Conservation (phyloP, 2,113 vertebrate species). For the Taxidea taxus region DNA sequence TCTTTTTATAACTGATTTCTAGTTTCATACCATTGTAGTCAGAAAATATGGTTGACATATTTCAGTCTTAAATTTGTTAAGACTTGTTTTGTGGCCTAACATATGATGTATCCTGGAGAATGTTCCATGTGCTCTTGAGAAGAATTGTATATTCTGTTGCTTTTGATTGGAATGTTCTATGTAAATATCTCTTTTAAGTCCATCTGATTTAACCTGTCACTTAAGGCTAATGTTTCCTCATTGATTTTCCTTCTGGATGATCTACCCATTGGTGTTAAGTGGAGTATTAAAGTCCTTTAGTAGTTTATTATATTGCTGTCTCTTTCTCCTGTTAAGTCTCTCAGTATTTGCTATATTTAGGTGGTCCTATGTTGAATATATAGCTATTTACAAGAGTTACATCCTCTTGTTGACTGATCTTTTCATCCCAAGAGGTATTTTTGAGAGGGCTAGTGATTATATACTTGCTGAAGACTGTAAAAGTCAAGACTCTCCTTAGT, state of each 20-base stretch:
- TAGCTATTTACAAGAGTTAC: not conserved
- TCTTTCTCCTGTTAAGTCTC: not conserved
- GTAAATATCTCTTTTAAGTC: not conserved
- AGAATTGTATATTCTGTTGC: not conserved
- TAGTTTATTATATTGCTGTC: not conserved
- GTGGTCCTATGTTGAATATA: not conserved
- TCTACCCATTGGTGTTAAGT: not conserved
- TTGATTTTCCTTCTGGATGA: not conserved
- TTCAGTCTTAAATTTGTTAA: conserved; percentile 10
- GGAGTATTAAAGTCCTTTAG: not conserved
- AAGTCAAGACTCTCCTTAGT: not conserved
- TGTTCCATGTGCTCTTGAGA: not conserved
- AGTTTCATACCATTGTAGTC: not conserved
- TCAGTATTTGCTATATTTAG: conserved; percentile 7
- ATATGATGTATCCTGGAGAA: not conserved
- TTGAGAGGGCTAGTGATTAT: not conserved
- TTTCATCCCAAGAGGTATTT: not conserved
- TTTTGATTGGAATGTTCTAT: not conserved
- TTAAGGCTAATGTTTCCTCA: not conserved
- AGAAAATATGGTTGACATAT: not conserved
- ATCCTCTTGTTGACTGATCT: not conserved
- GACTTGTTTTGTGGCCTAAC: not conserved
- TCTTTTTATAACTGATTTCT: not conserved
- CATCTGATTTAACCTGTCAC: not conserved
- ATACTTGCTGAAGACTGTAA: not conserved